A percentile compares a stretch with the other conserved stretches of the same genome.
These are phyloP conservation scores for Aphrophora alni DNA, from an alignment of 2,888 invertebrate species.

Conservation along the genomic window DNA sequence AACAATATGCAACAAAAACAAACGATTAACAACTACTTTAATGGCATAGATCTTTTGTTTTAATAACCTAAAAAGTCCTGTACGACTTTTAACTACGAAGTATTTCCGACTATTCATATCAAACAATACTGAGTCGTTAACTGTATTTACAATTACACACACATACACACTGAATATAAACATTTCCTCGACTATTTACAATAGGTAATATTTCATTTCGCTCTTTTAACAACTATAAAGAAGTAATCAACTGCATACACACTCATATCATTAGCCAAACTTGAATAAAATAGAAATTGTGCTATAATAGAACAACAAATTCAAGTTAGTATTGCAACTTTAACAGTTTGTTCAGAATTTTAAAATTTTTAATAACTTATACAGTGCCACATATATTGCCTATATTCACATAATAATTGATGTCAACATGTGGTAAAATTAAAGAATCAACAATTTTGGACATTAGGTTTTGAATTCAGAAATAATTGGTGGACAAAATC, in stretches of 20 bases:
- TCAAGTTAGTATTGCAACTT: too few relatives aligned
- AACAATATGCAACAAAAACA: conserved; percentile 4
- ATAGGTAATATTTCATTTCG: background rate
- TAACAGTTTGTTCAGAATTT: too few relatives aligned
- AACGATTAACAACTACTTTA: background rate
- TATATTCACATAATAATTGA: too few relatives aligned
- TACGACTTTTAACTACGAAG: background rate
- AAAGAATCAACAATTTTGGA: too few relatives aligned
- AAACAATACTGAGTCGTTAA: background rate
- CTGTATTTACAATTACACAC: background rate
- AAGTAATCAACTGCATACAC: background rate
- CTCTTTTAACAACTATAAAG: background rate
- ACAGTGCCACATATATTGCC: too few relatives aligned
- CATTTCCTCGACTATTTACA: background rate
- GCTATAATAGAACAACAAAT: too few relatives aligned
- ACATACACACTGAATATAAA: background rate
- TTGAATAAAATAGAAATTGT: background rate
- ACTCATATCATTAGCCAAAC: background rate
- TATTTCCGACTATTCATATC: background rate
- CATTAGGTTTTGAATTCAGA: too few relatives aligned
- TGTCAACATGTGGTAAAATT: too few relatives aligned
- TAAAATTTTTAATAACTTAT: too few relatives aligned
- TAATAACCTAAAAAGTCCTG: background rate
- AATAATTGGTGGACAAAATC: too few relatives aligned
- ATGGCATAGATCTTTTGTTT: conserved; percentile 9